Evolutionary conservation across 2,113 vertebrate species (phyloP), one percentile per base, ranked within the genome.

Genomic region (Zonotrichia leucophrys): DNA sequence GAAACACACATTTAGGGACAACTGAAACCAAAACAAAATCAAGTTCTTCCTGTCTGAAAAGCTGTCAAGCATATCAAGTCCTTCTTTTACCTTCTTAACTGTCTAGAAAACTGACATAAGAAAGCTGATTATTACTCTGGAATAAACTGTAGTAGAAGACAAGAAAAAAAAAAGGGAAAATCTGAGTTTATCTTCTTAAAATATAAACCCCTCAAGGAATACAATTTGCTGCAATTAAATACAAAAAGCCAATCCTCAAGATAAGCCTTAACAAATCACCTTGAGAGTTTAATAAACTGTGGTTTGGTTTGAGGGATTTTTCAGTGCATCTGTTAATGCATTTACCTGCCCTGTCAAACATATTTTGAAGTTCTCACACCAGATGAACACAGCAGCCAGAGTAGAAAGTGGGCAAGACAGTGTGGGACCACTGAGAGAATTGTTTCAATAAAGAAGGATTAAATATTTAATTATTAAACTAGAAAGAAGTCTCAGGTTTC

Each of bases 241-340:
- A 77, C 70, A 74, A 80, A 92, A 87, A 78, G 77, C n/a, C 86
- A 96, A 87, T 94, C 89, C 80, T 67, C 55, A 72, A 88, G 86
- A 56, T 96, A 95, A 97, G 91, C 86, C 84, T 85, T 82, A 87
- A 87, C 79, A 96, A 97, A 96, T 94, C 81, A 96, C 63, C 94
- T 95, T 86, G 81, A 91, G 87, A 89, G 39, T 86, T 96, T 74
- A 95, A 19, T 56, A 89, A 70, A 60, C 9, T 69, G 77, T 74
- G 77, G 47, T 60, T 73, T 73, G 52, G 49, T 93, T 89, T 42
- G 6, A 41, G 39, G 56, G 8, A 62, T 76, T 90, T 87, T 66
- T 72, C 37, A 73, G 44, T 7, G 11, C 22, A 47, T 8, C 68
- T 55, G 39, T 75, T 64, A 49, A 50, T 77, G 31, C n/a, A 77